Conservation (phyloP, 2,797 vertebrate species). For the Pyrocephalus nanus region DNA sequence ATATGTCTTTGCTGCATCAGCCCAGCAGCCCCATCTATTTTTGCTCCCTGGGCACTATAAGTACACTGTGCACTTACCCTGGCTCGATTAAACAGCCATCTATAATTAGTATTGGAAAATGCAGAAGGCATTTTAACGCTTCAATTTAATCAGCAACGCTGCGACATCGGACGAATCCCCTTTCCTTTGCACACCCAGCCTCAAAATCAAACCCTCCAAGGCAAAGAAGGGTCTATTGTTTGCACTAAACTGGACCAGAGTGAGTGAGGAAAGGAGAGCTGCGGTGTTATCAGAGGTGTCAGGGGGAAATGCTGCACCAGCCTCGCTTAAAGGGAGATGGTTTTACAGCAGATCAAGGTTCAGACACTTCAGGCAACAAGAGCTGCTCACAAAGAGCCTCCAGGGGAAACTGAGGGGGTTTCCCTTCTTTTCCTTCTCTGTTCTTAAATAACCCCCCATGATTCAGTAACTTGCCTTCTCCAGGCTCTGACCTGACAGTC, state of each 20-base stretch:
- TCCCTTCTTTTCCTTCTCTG: not conserved
- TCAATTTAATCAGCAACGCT: not conserved
- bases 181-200: not conserved
- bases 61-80: not conserved
- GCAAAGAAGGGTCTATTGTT: not conserved
- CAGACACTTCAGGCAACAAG: not conserved
- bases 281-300: not conserved
- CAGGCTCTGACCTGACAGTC: not conserved
- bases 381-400: not conserved
- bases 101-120: conserved; percentile 51
- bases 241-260: not conserved
- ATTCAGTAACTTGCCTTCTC: not conserved
- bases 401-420: not conserved
- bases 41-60: conserved; percentile 18
- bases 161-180: not conserved
- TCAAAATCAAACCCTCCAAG: not conserved
- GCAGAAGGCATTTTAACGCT: not conserved
- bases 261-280: not conserved
- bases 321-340: not conserved
- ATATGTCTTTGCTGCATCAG: conserved; percentile 47
- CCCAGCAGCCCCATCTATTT: conserved; percentile 46
- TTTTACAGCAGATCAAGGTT: not conserved
- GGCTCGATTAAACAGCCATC: not conserved
- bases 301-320: not conserved
- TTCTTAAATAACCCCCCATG: not conserved